Conservation (phyloP, 2,797 vertebrate genomes). For the Fistularia commersonii region DNA sequence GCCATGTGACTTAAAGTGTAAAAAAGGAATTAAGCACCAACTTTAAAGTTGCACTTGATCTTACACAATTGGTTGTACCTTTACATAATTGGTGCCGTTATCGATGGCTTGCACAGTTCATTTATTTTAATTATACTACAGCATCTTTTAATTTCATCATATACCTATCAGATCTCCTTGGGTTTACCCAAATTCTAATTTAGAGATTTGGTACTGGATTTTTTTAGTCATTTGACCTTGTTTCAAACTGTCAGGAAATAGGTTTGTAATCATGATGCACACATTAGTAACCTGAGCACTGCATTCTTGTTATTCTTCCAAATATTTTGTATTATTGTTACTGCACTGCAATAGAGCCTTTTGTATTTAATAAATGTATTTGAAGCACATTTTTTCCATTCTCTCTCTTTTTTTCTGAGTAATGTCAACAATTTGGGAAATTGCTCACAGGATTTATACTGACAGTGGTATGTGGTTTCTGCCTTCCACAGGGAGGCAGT, state of each 20-base stretch:
- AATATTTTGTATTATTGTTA: constrained; percentile 57
- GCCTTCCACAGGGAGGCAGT: constrained; percentile 51
- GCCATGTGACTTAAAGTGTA: constrained; percentile 21
- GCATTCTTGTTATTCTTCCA: constrained; percentile 48
- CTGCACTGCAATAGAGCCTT: constrained; percentile 58
- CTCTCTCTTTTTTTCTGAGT: constrained; percentile 4
- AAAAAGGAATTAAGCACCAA: constrained; percentile 33
- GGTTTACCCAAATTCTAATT: constrained; percentile 8
- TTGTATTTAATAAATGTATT: constrained; percentile 73
- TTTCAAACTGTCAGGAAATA: constrained; percentile 37
- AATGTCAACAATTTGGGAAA: not conserved
- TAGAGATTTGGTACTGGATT: constrained; percentile 4
- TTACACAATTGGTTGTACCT: constrained; percentile 15
- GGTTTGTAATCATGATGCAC: constrained; percentile 32
- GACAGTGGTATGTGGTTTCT: not conserved
- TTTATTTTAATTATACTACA: constrained; percentile 4
- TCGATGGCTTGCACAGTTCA: not conserved
- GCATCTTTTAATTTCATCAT: constrained; percentile 16
- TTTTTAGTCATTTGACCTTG: constrained; percentile 8
- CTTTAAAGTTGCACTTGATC: constrained; percentile 13
- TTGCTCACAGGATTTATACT: not conserved
- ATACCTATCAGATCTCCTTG: constrained; percentile 8
- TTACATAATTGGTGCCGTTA: constrained; percentile 23
- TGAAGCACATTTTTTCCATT: constrained; percentile 25
- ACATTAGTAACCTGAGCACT: constrained; percentile 47